Percentiles rank a stretch among this genome's conserved stretches.
Conservation (phyloP, 2,113 vertebrate species). For the Caranx melampygus region DNA sequence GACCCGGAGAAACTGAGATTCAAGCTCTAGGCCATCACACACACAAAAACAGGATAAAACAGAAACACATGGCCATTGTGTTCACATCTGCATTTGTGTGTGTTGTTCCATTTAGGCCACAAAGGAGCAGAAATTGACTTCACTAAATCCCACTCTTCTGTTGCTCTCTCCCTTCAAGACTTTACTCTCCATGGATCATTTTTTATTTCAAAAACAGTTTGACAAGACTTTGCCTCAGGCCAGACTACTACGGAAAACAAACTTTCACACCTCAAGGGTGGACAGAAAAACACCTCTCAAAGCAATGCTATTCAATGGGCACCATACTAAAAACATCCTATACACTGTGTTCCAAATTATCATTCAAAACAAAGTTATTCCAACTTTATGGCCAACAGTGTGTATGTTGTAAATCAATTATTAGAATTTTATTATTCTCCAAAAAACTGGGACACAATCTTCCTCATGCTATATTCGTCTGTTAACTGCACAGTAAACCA, state of each 20-base stretch:
- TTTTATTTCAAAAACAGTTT: slow-evolving; percentile 20
- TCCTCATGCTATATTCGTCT: too few species aligned
- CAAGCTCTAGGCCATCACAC: slow-evolving; percentile 56
- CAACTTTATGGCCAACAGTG: too few species aligned
- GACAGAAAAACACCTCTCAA: background rate
- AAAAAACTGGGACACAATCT: too few species aligned
- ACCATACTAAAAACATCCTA: background rate
- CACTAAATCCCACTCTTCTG: slow-evolving; percentile 25
- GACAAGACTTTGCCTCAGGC: background rate
- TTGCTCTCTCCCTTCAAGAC: slow-evolving; percentile 20
- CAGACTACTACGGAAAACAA: background rate
- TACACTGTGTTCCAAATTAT: background rate
- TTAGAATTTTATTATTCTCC: too few species aligned
- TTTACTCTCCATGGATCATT: slow-evolving; percentile 8
- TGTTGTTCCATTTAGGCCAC: slow-evolving; percentile 25
- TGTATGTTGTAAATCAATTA: too few species aligned
- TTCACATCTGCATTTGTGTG: slow-evolving; percentile 7
- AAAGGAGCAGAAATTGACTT: slow-evolving; percentile 52
- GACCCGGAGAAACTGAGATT: slow-evolving; percentile 49
- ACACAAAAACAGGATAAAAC: slow-evolving; percentile 74
- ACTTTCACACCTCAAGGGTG: background rate
- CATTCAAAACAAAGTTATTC: too few species aligned
- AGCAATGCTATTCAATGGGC: background rate
- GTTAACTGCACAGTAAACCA: too few species aligned
- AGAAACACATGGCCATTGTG: slow-evolving; percentile 84